phyloP scores from a whole-genome alignment of 37 sponge, comb jelly and placozoan species.

The Geodia barretti region DNA sequence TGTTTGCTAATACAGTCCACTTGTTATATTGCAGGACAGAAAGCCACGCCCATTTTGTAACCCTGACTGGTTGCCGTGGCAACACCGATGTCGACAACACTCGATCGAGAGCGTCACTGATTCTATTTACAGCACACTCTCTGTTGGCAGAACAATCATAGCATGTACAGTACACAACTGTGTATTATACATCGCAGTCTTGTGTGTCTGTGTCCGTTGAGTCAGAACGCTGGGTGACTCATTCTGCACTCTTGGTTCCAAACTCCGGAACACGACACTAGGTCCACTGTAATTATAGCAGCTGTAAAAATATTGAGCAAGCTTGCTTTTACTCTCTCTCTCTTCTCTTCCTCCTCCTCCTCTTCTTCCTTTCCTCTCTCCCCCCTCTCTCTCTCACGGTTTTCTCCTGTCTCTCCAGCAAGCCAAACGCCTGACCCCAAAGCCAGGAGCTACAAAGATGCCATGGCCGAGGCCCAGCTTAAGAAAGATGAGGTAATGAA shows the following conservation, averaged over 20 bases:
- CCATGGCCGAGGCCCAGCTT: constrained; percentile 71
- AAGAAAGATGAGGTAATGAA: constrained; percentile 72
- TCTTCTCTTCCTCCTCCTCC: too few relatives aligned
- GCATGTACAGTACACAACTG: neutral
- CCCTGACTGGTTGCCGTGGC: neutral
- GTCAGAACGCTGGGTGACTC: neutral
- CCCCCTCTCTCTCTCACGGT: neutral
- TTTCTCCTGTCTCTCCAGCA: neutral
- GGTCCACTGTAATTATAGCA: too few relatives aligned
- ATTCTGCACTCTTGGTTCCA: neutral
- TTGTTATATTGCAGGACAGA: constrained; percentile 5
- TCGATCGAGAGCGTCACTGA: neutral
- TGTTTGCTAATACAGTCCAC: constrained; percentile 25
- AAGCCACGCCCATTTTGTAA: neutral
- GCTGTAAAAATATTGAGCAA: too few relatives aligned
- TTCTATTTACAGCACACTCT: too few relatives aligned
- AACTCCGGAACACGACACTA: neutral
- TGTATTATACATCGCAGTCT: too few relatives aligned
- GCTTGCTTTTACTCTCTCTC: too few relatives aligned
- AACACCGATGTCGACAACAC: neutral
- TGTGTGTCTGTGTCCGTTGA: neutral
- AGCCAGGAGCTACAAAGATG: constrained; percentile 74
- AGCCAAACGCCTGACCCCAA: constrained; percentile 93
- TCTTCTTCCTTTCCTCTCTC: neutral
- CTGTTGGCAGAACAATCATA: too few relatives aligned